phyloP scores from a whole-genome alignment of 2,888 invertebrate species.

The Epirrhoe tristata region DNA sequence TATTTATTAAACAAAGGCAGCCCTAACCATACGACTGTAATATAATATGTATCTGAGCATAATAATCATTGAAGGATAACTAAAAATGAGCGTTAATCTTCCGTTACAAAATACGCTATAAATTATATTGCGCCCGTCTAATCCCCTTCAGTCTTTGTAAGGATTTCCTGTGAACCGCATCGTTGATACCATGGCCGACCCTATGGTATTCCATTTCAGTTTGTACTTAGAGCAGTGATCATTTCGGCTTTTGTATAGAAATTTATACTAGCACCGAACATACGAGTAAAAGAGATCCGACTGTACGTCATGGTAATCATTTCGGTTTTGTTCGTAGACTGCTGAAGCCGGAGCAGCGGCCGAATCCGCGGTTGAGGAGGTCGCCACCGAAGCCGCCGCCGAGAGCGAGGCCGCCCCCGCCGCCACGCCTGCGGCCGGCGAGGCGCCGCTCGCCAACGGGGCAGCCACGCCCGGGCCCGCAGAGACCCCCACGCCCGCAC shows the following conservation, averaged over 20 bases:
- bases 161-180: conserved; percentile 52
- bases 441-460: conserved; percentile 80
- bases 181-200: conserved; percentile 65
- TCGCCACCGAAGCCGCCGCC: conserved; percentile 14
- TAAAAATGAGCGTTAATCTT: conserved; percentile 70
- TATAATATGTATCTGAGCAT: conserved; percentile 66
- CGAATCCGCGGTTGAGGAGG: conserved; percentile 26
- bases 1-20: conserved; percentile 45
- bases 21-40: conserved; percentile 62
- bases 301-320: neutral
- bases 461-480: conserved; percentile 60
- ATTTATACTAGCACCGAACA: neutral
- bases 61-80: conserved; percentile 76
- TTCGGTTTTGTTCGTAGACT: conserved; percentile 62
- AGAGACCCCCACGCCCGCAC: conserved; percentile 62
- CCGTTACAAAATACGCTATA: conserved; percentile 72
- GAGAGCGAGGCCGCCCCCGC: neutral
- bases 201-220: conserved; percentile 55
- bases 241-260: neutral
- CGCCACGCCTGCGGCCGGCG: conserved; percentile 49
- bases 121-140: conserved; percentile 60
- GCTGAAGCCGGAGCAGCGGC: conserved; percentile 61
- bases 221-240: conserved; percentile 1
- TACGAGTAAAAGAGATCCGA: neutral
- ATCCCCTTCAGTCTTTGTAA: conserved; percentile 67